Base-by-base conservation (phyloP, 2,113 vertebrate genomes). In the Apistogramma diplotaenia region DNA sequence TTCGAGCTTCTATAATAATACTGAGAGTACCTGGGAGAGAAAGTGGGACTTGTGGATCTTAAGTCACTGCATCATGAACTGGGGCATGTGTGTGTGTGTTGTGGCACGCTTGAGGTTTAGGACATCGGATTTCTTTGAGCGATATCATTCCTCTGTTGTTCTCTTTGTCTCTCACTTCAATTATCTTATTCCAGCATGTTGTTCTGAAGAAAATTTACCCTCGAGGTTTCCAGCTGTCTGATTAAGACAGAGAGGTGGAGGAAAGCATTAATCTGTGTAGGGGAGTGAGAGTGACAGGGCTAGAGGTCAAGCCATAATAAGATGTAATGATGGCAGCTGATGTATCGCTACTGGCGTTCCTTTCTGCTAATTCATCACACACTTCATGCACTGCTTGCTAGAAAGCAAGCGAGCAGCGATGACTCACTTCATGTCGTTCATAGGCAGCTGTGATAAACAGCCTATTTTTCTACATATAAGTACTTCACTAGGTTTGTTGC, bases 191-290 rank as follows among this genome's bases (percentile, higher is more conserved):
- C 19, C 37, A 33, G 40, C 58, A 80, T 74, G 61, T 59, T 59
- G 2, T 54, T 83, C 13, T 19, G 33, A 55, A 53, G 72, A 16
- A 73, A 55, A n/a, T 53, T 6, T 9, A 3, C 35, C 71, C 55
- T 49, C 43, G 21, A 67, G 78, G 43, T 78, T 70, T 79, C 62
- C 73, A 49, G 40, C 67, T 89, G 81, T 81, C 70, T 80, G 74
- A 84, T 78, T 55, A 73, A 53, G 54, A 72, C 40, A 61, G 62
- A 51, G 57, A 80, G 80, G 65, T 29, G 67, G 54, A 86, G 53
- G 49, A 61, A 78, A 53, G 35, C 37, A 59, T 29, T 76, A 0
- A 56, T 62, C 51, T 72, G 59, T 31, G 54, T 43, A n/a, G 37
- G 54, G 40, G 37, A 40, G 40, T 8, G 40, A 85, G 55, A 86